Conservation (phyloP, 2,888 invertebrate species). For the Automeris io region DNA sequence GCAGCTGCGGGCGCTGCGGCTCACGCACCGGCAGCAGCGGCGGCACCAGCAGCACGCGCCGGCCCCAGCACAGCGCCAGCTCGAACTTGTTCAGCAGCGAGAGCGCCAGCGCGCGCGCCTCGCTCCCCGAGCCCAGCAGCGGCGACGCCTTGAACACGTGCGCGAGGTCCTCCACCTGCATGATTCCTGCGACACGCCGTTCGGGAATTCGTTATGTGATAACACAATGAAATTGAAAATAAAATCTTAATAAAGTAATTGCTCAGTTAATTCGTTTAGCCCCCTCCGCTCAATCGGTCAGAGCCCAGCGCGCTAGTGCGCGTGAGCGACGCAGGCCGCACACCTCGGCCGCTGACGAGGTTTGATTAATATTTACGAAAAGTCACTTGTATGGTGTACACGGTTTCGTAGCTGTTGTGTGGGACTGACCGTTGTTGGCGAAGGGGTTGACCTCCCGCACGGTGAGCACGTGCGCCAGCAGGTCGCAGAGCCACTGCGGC, state of each 20-base stretch:
- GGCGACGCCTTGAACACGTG: constrained; percentile 94
- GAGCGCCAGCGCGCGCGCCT: constrained; percentile 88
- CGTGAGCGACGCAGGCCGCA: no score
- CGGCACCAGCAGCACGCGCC: constrained; percentile 93
- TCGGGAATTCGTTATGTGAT: no score
- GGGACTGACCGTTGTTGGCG: constrained; percentile 85
- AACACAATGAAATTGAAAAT: no score
- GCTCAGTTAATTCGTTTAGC: no score
- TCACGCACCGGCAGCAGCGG: constrained; percentile 86
- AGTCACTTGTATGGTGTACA: no score
- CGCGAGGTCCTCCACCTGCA: constrained; percentile 94
- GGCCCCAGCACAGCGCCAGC: constrained; percentile 97
- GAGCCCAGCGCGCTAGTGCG: no score
- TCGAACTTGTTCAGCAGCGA: constrained; percentile 97
- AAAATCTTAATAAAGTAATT: no score
- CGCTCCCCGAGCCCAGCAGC: constrained; percentile 78
- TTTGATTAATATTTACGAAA: no score
- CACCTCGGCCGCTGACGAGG: no score
- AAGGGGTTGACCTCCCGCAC: constrained; percentile 98
- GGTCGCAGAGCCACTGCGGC: constrained; percentile 99
- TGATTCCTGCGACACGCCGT: constrained; percentile 79
- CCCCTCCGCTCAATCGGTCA: no score
- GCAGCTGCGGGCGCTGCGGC: constrained; percentile 34
- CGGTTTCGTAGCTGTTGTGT: no score
- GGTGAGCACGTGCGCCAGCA: constrained; percentile 97